phyloP scores from a whole-genome alignment of 2,888 invertebrate genomes.

The Pelosia muscerda region DNA sequence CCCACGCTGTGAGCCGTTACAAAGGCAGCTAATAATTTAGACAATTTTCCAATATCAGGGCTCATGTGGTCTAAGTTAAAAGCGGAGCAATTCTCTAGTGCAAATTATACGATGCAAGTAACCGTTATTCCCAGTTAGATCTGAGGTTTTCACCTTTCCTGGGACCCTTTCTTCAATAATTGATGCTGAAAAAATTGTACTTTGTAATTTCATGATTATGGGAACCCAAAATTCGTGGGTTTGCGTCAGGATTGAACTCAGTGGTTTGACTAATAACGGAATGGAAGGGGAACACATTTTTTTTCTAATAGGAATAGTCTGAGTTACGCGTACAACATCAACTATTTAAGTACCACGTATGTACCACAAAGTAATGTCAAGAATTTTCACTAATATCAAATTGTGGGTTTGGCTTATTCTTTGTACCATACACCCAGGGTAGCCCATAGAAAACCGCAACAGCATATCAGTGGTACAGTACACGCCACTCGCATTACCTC shows the following conservation, averaged over 20 bases:
- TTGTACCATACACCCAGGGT: constrained; percentile 59
- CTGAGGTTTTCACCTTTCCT: background rate
- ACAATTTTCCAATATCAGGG: constrained; percentile 85
- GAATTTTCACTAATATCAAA: background rate
- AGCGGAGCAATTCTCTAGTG: constrained; percentile 5
- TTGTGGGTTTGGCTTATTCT: constrained; percentile 28
- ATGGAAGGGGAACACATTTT: too few relatives aligned
- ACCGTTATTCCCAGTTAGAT: background rate
- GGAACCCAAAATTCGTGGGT: too few relatives aligned
- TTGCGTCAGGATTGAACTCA: too few relatives aligned
- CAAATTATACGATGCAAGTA: background rate
- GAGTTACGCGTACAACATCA: too few relatives aligned
- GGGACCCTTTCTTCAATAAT: background rate
- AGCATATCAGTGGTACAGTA: constrained; percentile 73
- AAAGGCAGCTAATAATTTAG: constrained; percentile 82
- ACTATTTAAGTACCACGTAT: too few relatives aligned
- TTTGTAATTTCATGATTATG: too few relatives aligned
- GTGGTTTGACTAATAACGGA: too few relatives aligned
- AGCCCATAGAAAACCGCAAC: constrained; percentile 81
- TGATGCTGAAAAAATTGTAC: too few relatives aligned
- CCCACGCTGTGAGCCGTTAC: constrained; percentile 79
- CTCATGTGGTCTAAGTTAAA: constrained; percentile 55
- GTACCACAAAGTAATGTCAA: background rate
- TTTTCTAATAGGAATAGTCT: too few relatives aligned
- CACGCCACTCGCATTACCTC: constrained; percentile 73